Conservation (phyloP, 2,797 vertebrate species). For the Cryptoblepharus egeriae region DNA sequence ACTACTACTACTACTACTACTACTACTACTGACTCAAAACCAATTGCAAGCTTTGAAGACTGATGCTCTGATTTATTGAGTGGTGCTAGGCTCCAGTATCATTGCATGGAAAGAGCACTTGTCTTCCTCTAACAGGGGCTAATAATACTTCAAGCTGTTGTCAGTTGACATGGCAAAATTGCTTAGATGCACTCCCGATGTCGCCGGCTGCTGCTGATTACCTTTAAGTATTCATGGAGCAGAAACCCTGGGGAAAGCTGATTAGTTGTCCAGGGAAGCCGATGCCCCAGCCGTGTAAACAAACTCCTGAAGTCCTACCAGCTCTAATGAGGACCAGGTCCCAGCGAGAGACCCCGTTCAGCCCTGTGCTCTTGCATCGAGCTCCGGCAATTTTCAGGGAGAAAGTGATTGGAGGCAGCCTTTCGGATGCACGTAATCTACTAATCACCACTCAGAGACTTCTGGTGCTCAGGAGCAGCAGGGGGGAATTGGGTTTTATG, state of each 20-base stretch:
- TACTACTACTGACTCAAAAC: conserved; percentile 81
- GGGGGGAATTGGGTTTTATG: conserved; percentile 70
- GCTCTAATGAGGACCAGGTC: conserved; percentile 72
- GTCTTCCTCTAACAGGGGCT: conserved; percentile 75
- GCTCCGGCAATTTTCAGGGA: conserved; percentile 75
- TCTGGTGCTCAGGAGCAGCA: conserved; percentile 63
- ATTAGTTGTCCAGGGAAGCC: conserved; percentile 75
- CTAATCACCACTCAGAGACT: conserved; percentile 77
- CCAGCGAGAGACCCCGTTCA: conserved; percentile 59
- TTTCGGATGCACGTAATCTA: conserved; percentile 74
- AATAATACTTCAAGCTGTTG: conserved; percentile 82
- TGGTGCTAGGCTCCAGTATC: conserved; percentile 74
- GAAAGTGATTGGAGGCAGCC: conserved; percentile 78
- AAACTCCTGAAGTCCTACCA: conserved; percentile 71
- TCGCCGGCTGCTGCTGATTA: conserved; percentile 81
- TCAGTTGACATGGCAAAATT: conserved; percentile 79
- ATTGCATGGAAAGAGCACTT: conserved; percentile 77
- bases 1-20: conserved; percentile 29
- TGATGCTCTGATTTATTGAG: conserved; percentile 81
- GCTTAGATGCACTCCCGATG: conserved; percentile 72
- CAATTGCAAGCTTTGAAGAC: conserved; percentile 76
- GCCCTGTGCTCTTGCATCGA: conserved; percentile 75
- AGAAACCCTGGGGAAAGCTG: conserved; percentile 75
- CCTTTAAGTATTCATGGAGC: conserved; percentile 77
- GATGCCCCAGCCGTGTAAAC: conserved; percentile 70